These are phyloP conservation scores for Gallinago media DNA, from an alignment of 2,113 vertebrate species.

Conservation along the genomic window DNA sequence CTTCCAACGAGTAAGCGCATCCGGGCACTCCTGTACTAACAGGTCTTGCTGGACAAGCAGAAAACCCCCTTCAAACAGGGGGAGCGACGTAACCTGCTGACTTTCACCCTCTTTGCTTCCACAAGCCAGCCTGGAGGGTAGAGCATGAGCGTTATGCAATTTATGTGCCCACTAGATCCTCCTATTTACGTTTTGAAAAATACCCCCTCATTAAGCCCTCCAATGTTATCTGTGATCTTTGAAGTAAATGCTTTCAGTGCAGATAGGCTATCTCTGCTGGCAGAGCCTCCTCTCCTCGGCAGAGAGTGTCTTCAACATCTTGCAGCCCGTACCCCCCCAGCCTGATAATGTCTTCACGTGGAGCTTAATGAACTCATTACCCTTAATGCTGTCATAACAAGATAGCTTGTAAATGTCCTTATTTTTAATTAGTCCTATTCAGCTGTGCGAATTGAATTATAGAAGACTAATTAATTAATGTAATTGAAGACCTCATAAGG, in stretches of 20 bases:
- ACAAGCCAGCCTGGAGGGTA: not conserved
- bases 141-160: conserved; percentile 1
- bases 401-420: conserved; percentile 57
- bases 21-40: not conserved
- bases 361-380: conserved; percentile 53
- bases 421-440: conserved; percentile 55
- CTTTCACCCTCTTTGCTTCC: not conserved
- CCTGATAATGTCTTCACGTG: conserved; percentile 1
- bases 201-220: not conserved
- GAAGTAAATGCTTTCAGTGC: conserved; percentile 44
- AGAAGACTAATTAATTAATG: conserved; percentile 53
- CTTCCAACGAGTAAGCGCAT: not conserved
- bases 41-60: not conserved
- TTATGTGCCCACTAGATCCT: not conserved
- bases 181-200: conserved; percentile 46
- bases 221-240: conserved; percentile 1
- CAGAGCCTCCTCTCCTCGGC: conserved; percentile 35
- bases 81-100: rapidly evolving
- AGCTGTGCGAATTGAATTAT: conserved; percentile 29
- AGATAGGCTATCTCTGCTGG: conserved; percentile 36
- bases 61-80: not conserved
- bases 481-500: conserved; percentile 27
- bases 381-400: conserved; percentile 30
- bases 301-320: conserved; percentile 32
- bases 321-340: conserved; percentile 11